These are phyloP conservation scores for Periphyllus acericola DNA, from an alignment of 2,888 invertebrate genomes.

Conservation along the genomic window DNA sequence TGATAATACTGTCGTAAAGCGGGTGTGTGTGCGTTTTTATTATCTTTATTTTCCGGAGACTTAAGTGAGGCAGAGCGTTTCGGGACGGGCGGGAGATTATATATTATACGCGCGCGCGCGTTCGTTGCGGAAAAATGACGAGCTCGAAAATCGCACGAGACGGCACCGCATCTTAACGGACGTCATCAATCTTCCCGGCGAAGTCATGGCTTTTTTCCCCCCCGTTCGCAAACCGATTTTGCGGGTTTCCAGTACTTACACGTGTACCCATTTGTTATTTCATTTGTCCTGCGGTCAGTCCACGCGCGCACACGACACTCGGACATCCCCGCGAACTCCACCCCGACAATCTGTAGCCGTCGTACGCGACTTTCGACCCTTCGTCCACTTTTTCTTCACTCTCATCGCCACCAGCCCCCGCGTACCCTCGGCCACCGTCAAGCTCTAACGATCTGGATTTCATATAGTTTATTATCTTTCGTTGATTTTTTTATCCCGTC, in stretches of 20 bases:
- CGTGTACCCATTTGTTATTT: conserved; percentile 41
- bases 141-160: conserved; percentile 4
- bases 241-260: conserved; percentile 8
- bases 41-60: background rate
- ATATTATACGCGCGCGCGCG: background rate
- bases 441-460: background rate
- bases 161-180: background rate
- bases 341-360: too few species aligned
- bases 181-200: conserved; percentile 44
- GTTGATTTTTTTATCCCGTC: background rate
- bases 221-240: background rate
- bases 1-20: background rate
- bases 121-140: background rate
- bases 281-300: background rate
- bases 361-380: background rate
- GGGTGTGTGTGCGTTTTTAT: background rate
- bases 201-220: background rate
- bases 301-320: background rate
- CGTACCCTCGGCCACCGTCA: background rate
- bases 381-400: background rate
- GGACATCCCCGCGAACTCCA: too few species aligned
- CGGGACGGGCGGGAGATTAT: background rate
- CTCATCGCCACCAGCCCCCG: background rate
- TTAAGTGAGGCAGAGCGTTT: background rate
- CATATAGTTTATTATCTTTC: background rate